A percentile compares a stretch with the other conserved stretches of the same genome.
Conservation (phyloP, 2,888 invertebrate species). For the Acleris sparsana region DNA sequence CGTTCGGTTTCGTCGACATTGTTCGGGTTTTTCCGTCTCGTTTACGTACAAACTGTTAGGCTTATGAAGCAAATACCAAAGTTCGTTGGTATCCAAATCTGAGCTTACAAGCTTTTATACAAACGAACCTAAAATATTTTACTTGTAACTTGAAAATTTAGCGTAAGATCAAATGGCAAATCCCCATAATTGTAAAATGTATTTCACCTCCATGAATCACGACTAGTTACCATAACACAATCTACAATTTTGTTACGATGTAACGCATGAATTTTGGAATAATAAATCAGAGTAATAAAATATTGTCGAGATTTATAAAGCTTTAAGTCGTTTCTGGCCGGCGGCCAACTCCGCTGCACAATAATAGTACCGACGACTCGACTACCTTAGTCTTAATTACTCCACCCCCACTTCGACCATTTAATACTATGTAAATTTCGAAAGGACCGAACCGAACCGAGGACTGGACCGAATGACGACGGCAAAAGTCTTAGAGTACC, state of each 20-base stretch:
- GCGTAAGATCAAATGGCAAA: too few species aligned
- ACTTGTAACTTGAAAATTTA: neutral
- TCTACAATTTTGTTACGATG: conserved; percentile 41
- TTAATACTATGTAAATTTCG: conserved; percentile 36
- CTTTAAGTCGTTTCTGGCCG: conserved; percentile 69
- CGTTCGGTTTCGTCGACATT: conserved; percentile 61
- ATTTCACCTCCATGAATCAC: conserved; percentile 16
- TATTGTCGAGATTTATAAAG: conserved; percentile 71
- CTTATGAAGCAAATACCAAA: conserved; percentile 34
- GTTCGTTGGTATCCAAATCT: conserved; percentile 24
- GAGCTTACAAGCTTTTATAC: too few species aligned
- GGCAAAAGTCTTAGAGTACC: conserved; percentile 12
- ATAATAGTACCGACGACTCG: conserved; percentile 73
- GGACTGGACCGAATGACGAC: conserved; percentile 8
- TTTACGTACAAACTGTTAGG: conserved; percentile 40
- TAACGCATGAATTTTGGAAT: conserved; percentile 57
- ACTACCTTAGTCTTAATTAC: conserved; percentile 74
- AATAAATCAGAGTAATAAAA: conserved; percentile 68
- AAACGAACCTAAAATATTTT: neutral
- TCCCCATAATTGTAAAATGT: too few species aligned
- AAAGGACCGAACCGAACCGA: too few species aligned
- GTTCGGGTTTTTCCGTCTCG: conserved; percentile 53
- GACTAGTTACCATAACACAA: conserved; percentile 22
- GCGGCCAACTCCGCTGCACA: conserved; percentile 70
- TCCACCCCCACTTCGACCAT: conserved; percentile 63